Evolutionary conservation across 2,888 invertebrate species (phyloP).

Genomic region (Sminthurides aquaticus): DNA sequence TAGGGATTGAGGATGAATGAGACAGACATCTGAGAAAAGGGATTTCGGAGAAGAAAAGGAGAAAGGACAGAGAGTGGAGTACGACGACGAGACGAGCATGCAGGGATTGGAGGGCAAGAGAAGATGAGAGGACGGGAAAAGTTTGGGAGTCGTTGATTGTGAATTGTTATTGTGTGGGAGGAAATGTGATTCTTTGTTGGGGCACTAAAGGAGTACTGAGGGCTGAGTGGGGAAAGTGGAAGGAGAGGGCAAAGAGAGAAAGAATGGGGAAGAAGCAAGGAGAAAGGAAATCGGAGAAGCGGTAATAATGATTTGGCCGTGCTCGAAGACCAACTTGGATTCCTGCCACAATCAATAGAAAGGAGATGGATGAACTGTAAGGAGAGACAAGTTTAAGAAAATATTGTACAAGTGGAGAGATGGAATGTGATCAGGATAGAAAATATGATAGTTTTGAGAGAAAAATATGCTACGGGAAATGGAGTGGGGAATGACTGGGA

Average conservation of each 20-base stretch:
- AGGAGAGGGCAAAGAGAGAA: neutral
- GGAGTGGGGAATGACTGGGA: too few relatives aligned
- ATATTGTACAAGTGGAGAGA: neutral
- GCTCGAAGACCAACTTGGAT: conserved; percentile 18
- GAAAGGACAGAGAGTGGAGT: neutral
- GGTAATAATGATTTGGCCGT: too few relatives aligned
- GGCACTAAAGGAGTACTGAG: too few relatives aligned
- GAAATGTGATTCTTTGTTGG: too few relatives aligned
- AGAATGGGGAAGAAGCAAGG: neutral
- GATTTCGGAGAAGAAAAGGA: neutral
- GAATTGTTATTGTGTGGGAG: neutral
- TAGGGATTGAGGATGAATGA: too few relatives aligned
- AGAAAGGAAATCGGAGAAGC: too few relatives aligned
- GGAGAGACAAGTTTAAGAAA: conserved; percentile 10
- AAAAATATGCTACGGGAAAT: conserved; percentile 8
- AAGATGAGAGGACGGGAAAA: neutral
- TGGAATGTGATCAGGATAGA: neutral
- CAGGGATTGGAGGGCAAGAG: too few relatives aligned
- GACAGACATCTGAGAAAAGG: neutral
- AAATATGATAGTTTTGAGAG: neutral
- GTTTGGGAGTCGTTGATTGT: neutral
- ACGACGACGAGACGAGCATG: neutral
- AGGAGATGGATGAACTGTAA: conserved; percentile 11
- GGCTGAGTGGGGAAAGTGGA: too few relatives aligned
- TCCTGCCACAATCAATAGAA: conserved; percentile 24